Evolutionary conservation across 2,888 invertebrate genomes (phyloP).

Genomic region (Chydorus sphaericus): DNA sequence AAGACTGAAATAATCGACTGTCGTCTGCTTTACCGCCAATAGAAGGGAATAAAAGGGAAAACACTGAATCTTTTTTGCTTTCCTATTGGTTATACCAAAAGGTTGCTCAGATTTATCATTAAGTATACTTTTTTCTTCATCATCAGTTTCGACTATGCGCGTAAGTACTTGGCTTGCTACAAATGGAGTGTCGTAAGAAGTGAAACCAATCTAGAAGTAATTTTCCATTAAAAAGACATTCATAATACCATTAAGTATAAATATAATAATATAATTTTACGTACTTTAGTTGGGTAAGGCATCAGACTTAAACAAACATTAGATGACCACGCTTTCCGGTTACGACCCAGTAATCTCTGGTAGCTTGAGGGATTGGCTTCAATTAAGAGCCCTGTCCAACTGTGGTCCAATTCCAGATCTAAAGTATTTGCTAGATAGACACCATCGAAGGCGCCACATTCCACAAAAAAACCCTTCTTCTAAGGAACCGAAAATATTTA

Average conservation of each 20-base stretch:
- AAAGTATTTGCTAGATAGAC: conserved; percentile 39
- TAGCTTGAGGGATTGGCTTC: conserved; percentile 38
- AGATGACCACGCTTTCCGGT: conserved; percentile 33
- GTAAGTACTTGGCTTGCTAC: too few species aligned
- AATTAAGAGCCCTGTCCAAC: conserved; percentile 36
- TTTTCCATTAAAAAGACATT: too few species aligned
- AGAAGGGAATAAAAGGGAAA: conserved; percentile 25
- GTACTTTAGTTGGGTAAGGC: conserved; percentile 25
- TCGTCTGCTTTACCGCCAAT: conserved; percentile 22
- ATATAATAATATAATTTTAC: too few species aligned
- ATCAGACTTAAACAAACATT: conserved; percentile 34
- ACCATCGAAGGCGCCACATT: conserved; percentile 40
- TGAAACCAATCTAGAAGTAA: too few species aligned
- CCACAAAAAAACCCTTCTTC: conserved; percentile 34
- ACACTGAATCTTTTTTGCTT: conserved; percentile 19
- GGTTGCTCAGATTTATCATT: too few species aligned
- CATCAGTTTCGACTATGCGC: too few species aligned
- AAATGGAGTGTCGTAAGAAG: too few species aligned
- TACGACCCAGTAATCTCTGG: conserved; percentile 29
- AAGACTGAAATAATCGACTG: conserved; percentile 24
- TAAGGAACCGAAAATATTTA: too few species aligned
- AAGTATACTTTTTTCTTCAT: too few species aligned
- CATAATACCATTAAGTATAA: too few species aligned
- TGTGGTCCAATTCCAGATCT: conserved; percentile 32
- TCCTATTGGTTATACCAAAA: neutral